Conservation (phyloP, 1,140 invertebrate species). For the Nymphalis io region DNA sequence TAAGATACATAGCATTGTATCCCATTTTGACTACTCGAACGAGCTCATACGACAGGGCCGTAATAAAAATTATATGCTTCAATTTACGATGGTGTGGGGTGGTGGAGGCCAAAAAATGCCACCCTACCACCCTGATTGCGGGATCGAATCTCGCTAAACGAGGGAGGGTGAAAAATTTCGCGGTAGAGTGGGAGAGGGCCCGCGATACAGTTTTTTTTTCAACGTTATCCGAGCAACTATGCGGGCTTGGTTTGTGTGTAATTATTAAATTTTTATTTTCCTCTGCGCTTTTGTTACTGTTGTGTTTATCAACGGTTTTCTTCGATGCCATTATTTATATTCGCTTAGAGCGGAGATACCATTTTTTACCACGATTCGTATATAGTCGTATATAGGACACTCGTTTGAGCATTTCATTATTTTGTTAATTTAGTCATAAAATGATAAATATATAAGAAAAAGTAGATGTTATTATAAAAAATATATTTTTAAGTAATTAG, state of each 20-base stretch:
- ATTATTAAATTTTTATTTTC: slow-evolving; percentile 73
- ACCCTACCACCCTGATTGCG: slow-evolving; percentile 71
- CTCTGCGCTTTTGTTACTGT: slow-evolving; percentile 40
- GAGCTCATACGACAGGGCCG: slow-evolving; percentile 70
- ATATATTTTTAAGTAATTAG: too few relatives aligned
- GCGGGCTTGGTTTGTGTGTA: slow-evolving; percentile 61
- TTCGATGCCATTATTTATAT: slow-evolving; percentile 14
- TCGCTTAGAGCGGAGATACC: neutral
- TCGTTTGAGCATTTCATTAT: neutral
- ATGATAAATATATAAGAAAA: too few relatives aligned
- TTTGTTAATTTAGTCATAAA: neutral
- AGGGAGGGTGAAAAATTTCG: slow-evolving; percentile 70
- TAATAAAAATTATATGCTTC: slow-evolving; percentile 81
- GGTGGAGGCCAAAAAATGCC: slow-evolving; percentile 64
- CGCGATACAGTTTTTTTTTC: slow-evolving; percentile 72
- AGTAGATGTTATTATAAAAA: too few relatives aligned
- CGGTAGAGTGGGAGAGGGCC: slow-evolving; percentile 49
- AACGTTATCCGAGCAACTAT: slow-evolving; percentile 78
- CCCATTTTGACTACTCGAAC: slow-evolving; percentile 62
- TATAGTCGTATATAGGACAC: neutral
- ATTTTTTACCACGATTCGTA: neutral
- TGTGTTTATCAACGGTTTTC: slow-evolving; percentile 30
- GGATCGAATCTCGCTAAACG: slow-evolving; percentile 79
- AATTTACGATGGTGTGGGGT: slow-evolving; percentile 71
- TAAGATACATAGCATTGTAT: slow-evolving; percentile 37